Conservation (phyloP, 2,113 vertebrate genomes). For the Sigmodon hispidus region DNA sequence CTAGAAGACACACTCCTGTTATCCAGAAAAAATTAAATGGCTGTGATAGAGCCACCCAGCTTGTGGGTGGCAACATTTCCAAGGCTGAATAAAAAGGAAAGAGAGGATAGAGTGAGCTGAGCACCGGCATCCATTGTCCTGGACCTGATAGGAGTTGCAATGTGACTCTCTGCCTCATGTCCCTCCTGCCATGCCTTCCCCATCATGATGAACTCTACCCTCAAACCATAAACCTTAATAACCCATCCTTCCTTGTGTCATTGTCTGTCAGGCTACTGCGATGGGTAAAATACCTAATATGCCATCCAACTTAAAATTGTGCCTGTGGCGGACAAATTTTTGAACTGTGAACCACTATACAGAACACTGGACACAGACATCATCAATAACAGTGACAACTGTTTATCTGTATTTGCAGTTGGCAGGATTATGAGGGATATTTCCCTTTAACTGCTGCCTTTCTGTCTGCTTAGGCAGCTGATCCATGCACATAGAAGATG, state of each 20-base stretch:
- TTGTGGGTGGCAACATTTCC: not conserved
- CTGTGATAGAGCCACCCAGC: too few relatives aligned
- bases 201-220: too few relatives aligned
- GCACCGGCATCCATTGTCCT: not conserved
- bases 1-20: not conserved
- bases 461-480: not conserved
- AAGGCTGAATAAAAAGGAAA: not conserved
- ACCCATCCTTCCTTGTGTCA: not conserved
- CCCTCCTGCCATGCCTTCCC: not conserved
- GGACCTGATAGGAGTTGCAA: not conserved
- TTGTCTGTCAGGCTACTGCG: not conserved
- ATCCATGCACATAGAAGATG: not conserved
- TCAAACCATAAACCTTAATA: not conserved
- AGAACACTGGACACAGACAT: not conserved
- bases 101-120: not conserved
- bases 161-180: not conserved
- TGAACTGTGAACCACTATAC: not conserved
- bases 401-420: not conserved
- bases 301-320: not conserved
- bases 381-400: not conserved
- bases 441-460: not conserved
- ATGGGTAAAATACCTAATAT: not conserved
- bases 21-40: not conserved
- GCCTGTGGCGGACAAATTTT: not conserved
- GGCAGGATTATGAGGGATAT: not conserved